Evolutionary conservation across 2,797 vertebrate species (phyloP), one percentile per base, ranked within the genome.

Genomic region (Channa striata): DNA sequence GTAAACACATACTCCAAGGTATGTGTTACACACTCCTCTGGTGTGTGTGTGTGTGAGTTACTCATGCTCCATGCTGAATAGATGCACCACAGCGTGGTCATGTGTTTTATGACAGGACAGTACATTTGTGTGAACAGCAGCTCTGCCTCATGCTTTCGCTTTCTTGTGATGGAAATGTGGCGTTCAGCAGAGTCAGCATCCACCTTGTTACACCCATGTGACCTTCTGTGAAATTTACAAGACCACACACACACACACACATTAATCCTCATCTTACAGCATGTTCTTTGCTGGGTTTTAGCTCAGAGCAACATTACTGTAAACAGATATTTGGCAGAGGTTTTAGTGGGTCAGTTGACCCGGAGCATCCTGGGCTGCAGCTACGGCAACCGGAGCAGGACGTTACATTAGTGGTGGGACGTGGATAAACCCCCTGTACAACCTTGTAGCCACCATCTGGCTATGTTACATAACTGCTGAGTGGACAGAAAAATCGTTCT

Each of bases 361-460:
- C 20, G 49, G 37, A 39, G 48, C 59, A 61, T 68, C 53, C 61
- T 16, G 39, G 62, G 37, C 63, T 72, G 33, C 44, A 23, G 68
- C 59, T 54, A 58, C 52, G 51, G 51, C 56, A 10, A 54, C 68
- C 74, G 63, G 51, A 53, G 54, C 61, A 61, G 51, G 51, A 81
- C 72, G 74, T 78, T 36, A 58, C 11, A 17, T 70, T 54, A 40
- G 57, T 44, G 48, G 47, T 54, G 60, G 47, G 74, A 68, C 77
- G 71, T 63, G 59, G 57, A 68, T 78, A 62, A 68, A 60, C 63
- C 16, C 36, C 13, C 2, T 54, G 8, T 6, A 17, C 49, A 33
- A 39, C 64, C 73, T 78, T 12, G 61, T 71, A 86, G 75, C 81
- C 80, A 70, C 84, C 90, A 92, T 88, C 89, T 92, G 91, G 77